Percentiles rank a stretch among this genome's conserved stretches.
phyloP scores from a whole-genome alignment of 2,797 vertebrate genomes.

The Danio albolineatus region DNA sequence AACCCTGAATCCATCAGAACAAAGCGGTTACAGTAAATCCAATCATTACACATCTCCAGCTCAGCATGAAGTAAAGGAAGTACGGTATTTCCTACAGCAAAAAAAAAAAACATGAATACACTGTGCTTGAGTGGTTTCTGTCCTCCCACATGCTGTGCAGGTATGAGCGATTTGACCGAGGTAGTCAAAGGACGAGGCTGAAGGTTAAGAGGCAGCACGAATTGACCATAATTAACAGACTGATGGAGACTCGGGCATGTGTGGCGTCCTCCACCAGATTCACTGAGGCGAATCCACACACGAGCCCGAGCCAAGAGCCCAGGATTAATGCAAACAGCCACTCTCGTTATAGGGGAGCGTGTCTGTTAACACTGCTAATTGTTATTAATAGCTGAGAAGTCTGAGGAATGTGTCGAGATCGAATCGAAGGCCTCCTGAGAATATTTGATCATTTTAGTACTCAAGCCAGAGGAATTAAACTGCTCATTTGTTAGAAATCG shows the following conservation, averaged over 20 bases:
- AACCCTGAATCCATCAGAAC: background rate
- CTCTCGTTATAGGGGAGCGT: constrained; percentile 14
- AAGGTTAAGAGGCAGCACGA: constrained; percentile 51
- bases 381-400: constrained; percentile 40
- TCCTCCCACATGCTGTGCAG: constrained; percentile 7
- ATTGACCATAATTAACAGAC: constrained; percentile 46
- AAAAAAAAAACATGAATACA: background rate
- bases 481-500: background rate
- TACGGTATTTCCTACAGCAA: constrained; percentile 11
- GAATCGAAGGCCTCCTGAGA: constrained; percentile 15
- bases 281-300: constrained; percentile 26
- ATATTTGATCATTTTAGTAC: constrained; percentile 9
- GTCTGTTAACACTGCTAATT: constrained; percentile 45
- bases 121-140: constrained; percentile 10
- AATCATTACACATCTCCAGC: constrained; percentile 11
- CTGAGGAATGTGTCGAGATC: constrained; percentile 31
- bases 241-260: constrained; percentile 15
- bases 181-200: constrained; percentile 37
- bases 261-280: constrained; percentile 1
- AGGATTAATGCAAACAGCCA: constrained; percentile 34
- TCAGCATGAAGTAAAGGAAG: background rate
- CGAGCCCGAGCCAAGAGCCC: constrained; percentile 12
- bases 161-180: background rate
- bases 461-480: background rate
- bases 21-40: constrained; percentile 24